Conservation (phyloP, 2,797 vertebrate species). For the Lophotriccus pileatus region DNA sequence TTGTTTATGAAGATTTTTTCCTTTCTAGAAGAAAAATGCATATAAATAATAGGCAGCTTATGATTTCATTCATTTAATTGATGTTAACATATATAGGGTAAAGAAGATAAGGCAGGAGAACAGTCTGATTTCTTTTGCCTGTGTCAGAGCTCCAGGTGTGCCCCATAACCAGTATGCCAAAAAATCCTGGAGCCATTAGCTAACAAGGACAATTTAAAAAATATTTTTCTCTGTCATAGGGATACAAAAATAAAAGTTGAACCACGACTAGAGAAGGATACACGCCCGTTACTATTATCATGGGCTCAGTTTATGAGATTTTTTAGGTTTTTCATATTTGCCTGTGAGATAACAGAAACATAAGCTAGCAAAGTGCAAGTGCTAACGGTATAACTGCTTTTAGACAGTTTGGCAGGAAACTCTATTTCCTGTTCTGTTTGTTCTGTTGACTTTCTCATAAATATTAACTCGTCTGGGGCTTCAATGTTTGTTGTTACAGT, state of each 20-base stretch:
- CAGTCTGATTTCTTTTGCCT: neutral
- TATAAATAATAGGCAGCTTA: neutral
- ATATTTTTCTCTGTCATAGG: neutral
- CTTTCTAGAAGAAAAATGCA: neutral
- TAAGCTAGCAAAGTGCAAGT: neutral
- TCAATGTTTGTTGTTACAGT: neutral
- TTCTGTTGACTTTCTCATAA: constrained; percentile 26
- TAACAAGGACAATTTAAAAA: neutral
- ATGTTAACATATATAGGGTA: neutral
- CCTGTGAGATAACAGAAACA: neutral
- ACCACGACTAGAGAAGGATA: neutral
- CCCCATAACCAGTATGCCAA: neutral
- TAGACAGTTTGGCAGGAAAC: constrained; percentile 39
- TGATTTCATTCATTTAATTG: neutral
- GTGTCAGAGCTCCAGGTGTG: neutral
- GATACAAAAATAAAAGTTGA: neutral
- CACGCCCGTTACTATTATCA: neutral
- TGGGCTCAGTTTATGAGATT: neutral
- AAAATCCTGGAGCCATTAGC: neutral
- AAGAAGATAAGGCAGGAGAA: neutral
- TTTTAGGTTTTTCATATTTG: accelerated
- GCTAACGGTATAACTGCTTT: neutral
- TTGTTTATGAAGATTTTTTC: neutral
- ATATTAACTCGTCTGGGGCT: constrained; percentile 16
- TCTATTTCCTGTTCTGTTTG: constrained; percentile 16